Evolutionary conservation across 2,797 vertebrate genomes (phyloP).

Genomic region (Onychomys arenicola): DNA sequence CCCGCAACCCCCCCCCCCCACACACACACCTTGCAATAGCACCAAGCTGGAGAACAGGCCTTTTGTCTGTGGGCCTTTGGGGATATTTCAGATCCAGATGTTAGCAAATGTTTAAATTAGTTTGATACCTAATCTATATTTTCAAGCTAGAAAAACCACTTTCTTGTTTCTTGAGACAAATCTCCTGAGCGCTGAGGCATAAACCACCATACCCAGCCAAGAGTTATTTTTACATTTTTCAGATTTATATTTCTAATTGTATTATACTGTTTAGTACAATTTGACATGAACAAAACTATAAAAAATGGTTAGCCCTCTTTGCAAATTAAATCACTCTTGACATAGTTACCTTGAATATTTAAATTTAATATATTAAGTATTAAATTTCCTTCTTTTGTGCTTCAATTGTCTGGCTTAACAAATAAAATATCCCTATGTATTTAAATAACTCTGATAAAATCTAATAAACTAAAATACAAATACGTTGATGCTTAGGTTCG

Average conservation of each 20-base stretch:
- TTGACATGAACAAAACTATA: background rate
- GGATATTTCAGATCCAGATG: background rate
- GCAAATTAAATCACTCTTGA: constrained; percentile 55
- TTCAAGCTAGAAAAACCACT: background rate
- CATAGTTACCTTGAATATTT: background rate
- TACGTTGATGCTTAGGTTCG: constrained; percentile 48
- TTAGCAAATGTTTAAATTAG: background rate
- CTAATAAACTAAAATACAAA: constrained; percentile 47
- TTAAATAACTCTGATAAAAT: constrained; percentile 63
- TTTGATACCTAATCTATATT: constrained; percentile 5
- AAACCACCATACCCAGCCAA: background rate
- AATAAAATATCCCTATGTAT: constrained; percentile 25
- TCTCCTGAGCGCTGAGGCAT: background rate
- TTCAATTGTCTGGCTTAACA: constrained; percentile 52
- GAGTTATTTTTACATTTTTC: background rate
- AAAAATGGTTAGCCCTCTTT: constrained; percentile 44
- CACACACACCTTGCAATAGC: background rate
- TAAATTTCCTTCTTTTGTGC: constrained; percentile 43
- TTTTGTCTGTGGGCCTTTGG: too few relatives aligned
- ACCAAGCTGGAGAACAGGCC: background rate
- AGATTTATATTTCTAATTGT: constrained; percentile 43
- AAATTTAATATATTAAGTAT: constrained; percentile 47
- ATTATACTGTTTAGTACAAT: constrained; percentile 49
- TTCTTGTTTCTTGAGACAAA: background rate
- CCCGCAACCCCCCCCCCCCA: too few relatives aligned